Percentiles rank a stretch among this genome's conserved stretches.
Conservation (phyloP, 2,888 invertebrate species). For the Gonocerus acuteangulatus region DNA sequence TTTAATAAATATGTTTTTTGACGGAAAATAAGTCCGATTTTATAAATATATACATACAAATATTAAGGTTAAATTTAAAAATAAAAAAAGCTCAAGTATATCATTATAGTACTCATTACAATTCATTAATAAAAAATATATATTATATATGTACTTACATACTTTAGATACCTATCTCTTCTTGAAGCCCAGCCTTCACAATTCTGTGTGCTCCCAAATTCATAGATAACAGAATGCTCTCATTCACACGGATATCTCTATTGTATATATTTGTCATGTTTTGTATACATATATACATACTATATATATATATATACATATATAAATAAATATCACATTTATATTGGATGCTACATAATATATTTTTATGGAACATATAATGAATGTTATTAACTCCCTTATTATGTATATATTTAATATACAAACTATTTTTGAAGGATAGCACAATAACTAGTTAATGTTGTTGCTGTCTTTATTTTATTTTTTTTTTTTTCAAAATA, state of each 20-base stretch:
- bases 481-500: background rate
- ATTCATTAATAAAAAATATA: slow-evolving; percentile 11
- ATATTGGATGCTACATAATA: slow-evolving; percentile 20
- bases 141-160: slow-evolving; percentile 13
- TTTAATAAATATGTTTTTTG: no score
- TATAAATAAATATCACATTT: slow-evolving; percentile 12
- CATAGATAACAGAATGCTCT: background rate
- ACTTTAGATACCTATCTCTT: background rate
- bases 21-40: no score
- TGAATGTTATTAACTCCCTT: slow-evolving; percentile 8
- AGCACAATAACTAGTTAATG: slow-evolving; percentile 18
- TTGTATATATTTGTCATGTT: slow-evolving; percentile 7
- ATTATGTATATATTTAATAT: slow-evolving; percentile 1
- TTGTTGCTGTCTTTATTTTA: slow-evolving; percentile 1
- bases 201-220: background rate
- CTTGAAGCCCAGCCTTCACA: background rate
- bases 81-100: slow-evolving; percentile 16
- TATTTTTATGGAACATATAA: slow-evolving; percentile 23
- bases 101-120: slow-evolving; percentile 7
- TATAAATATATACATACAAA: no score
- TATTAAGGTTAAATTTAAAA: background rate
- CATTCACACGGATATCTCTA: background rate
- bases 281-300: slow-evolving; percentile 8
- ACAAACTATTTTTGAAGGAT: slow-evolving; percentile 11
- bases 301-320: slow-evolving; percentile 3